A percentile compares a stretch with the other conserved stretches of the same genome.
Conservation (phyloP, 35 echinoderm and acorn worm genomes). For the Lytechinus variegatus region DNA sequence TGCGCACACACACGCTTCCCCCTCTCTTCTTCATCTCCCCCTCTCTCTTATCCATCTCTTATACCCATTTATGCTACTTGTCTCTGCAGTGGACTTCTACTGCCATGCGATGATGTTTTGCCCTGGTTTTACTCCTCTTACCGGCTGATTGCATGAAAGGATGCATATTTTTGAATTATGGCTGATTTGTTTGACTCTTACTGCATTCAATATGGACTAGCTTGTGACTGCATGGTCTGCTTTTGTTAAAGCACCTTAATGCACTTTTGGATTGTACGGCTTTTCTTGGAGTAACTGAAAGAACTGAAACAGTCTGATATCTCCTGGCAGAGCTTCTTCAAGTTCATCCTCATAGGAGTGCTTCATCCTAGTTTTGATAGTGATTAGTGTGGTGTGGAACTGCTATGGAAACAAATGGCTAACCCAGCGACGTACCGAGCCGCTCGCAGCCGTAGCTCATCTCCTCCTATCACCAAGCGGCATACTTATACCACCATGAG, state of each 20-base stretch:
- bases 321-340: neutral
- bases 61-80: constrained; percentile 4
- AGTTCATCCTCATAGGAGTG: neutral
- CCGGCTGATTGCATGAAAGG: neutral
- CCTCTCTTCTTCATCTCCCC: neutral
- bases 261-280: neutral
- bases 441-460: neutral
- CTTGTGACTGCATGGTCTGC: neutral
- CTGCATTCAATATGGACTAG: neutral
- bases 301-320: neutral
- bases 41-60: neutral
- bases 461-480: neutral
- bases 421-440: constrained; percentile 17
- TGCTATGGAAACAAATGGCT: constrained; percentile 31
- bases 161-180: neutral
- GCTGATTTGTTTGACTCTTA: neutral
- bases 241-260: neutral
- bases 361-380: neutral
- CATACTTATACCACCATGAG: constrained; percentile 35
- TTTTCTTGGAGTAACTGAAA: neutral
- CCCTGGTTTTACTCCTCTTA: neutral
- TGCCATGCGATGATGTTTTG: constrained; percentile 20
- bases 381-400: neutral
- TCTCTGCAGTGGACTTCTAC: neutral
- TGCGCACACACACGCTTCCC: neutral